Base-by-base conservation (phyloP, 2,113 vertebrate species). In the Neodon shergylaensis region DNA sequence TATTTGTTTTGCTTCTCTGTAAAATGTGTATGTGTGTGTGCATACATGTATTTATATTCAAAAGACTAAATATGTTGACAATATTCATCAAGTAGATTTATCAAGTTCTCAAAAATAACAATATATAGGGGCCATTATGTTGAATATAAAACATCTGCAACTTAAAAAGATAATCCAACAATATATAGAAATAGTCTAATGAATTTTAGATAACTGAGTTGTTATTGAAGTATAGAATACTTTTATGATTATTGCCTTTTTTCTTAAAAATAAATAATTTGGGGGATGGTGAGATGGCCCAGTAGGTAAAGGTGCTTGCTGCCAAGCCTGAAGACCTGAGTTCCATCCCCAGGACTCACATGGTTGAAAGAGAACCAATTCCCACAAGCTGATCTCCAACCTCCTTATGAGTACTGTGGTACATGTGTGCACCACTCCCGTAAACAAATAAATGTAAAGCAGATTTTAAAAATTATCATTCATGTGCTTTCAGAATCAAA, bases 1-100 rank as follows among this genome's bases (percentile, higher is more conserved):
- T 54, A 87, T 94, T 92, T 86, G 36, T 84, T 97, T 96, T 97
- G 70, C 22, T 94, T 84, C 16, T 95, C 36, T 94, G 42, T 92
- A 78, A 95, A 95, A 92, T 83, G 28, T 83, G 31, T 93, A 12
- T 49, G 49, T 92, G 47, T 94, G 66, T 68, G 1, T 33, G 31
- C 66, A 47, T 89, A 47, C 78, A 5, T 68, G 21, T 86, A 8
- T 72, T 66, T 92, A 44, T 94, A 77, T 49, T 72, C 1, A 68
- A 42, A 49, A 94, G 58, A 78, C 82, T 88, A 54, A 42, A 86
- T 3, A 90, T 14, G 93, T 3, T 68, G 31, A 82, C 70, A 85
- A 66, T 91, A 81, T 86, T 94, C 22, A 58, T 76, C 42, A 65
- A 87, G 19, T 90, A 70, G 36, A 78, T 84, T 76, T 54, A 66